Evolutionary conservation across 2,888 invertebrate genomes (phyloP), one percentile per base, ranked within the genome.

Genomic region (Atethmia centrago): DNA sequence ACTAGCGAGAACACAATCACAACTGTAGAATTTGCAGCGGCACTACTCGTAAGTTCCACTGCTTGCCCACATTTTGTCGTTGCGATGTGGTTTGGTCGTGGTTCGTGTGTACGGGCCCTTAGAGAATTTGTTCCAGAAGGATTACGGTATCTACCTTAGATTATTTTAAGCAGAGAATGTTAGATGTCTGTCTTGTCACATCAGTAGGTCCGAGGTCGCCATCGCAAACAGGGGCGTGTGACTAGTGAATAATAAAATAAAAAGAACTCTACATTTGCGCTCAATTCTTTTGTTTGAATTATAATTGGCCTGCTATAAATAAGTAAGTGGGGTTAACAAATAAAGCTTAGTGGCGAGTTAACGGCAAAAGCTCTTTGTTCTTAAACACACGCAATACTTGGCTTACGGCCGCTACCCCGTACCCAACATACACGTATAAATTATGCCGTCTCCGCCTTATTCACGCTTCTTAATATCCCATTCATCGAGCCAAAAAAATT

Each of bases 351-450:
- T 75, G 73, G 80, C 70, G 80, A 71, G 83, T 82, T 82, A 82
- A 85, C 69, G 73, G 86, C 63, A 76, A 85, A 86, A 83, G 85
- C 83, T 91, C 92, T 93, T 93, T 93, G 92, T 93, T 92, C 90
- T 84, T 83, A 89, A 87, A 85, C 88, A 89, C 92, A 93, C 92
- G 92, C 92, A 92, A 92, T 87, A 86, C 87, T 83, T 88, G 85
- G 84, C 83, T 85, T 85, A 83, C 83, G 85, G 77, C 74, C 68
- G 66, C 77, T 85, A 83, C 74, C 68, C 78, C 45, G 66, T 79
- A 66, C 79, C 77, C 68, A 75, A 86, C 76, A 75, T 72, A 79
- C 85, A 68, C 82, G 83, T 87, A 89, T 91, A 92, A 92, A 90
- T 92, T 91, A 92, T 88, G 74, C 87, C 86, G 87, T 85, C 88